A percentile compares a stretch with the other conserved stretches of the same genome.
These are phyloP conservation scores for Triplophysa yarkandensis DNA, from an alignment of 2,797 vertebrate genomes.

Conservation along the genomic window DNA sequence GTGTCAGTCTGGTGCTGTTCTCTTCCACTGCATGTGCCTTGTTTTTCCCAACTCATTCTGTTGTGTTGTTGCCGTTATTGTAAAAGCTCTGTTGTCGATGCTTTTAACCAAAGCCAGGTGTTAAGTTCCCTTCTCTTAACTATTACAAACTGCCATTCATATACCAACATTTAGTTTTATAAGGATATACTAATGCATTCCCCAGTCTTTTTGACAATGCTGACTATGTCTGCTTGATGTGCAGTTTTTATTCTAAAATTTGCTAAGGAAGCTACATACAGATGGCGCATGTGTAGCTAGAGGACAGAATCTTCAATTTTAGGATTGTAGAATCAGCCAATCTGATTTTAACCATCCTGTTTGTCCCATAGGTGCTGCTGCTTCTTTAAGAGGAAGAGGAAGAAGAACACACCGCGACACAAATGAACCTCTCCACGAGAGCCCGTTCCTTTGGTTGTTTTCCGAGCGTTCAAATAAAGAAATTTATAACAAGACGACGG, in stretches of 20 bases:
- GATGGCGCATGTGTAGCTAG: slow-evolving; percentile 20
- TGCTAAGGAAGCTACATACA: slow-evolving; percentile 14
- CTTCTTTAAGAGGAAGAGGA: slow-evolving; percentile 99
- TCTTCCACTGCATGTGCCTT: slow-evolving; percentile 74
- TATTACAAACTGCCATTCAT: background rate
- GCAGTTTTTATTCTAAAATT: background rate
- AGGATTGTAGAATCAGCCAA: background rate
- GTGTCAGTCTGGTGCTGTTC: slow-evolving; percentile 77
- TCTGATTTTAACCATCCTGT: slow-evolving; percentile 11
- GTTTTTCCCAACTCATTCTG: slow-evolving; percentile 59
- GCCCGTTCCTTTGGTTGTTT: slow-evolving; percentile 66
- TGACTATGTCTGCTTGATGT: slow-evolving; percentile 24
- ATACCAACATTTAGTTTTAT: slow-evolving; percentile 24
- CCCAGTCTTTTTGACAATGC: background rate
- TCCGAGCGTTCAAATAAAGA: slow-evolving; percentile 67
- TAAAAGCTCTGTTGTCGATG: slow-evolving; percentile 57
- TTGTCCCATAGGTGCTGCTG: slow-evolving; percentile 92
- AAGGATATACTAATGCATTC: background rate
- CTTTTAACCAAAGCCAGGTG: slow-evolving; percentile 36
- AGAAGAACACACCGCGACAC: slow-evolving; percentile 95
- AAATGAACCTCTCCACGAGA: slow-evolving; percentile 81
- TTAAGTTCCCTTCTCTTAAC: slow-evolving; percentile 27
- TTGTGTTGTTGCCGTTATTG: slow-evolving; percentile 65
- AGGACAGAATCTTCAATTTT: slow-evolving; percentile 21
- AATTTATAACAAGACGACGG: slow-evolving; percentile 48